Base-by-base conservation (phyloP, 2,888 invertebrate species). In the Hyalella azteca region DNA sequence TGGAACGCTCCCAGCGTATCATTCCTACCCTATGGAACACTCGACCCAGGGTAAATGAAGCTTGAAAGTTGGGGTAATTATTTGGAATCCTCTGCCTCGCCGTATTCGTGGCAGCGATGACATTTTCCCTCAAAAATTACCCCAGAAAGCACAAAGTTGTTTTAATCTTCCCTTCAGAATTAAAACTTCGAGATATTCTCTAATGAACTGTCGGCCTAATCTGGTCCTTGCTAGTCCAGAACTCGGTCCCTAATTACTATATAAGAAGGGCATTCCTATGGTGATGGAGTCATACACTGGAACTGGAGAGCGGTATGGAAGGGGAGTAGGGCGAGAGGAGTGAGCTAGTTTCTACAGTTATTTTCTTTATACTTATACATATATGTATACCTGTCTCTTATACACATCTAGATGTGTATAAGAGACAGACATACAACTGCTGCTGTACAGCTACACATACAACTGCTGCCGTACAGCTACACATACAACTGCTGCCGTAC, bases 201-300 rank as follows among this genome's bases (percentile, higher is more conserved):
- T 66, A 66, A 66, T 66, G 66, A 66, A 66, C 66, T 66, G 66
- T 66, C 66, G 66, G 36, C 29, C 66, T 66, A 66, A 66, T 66
- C 66, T 66, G 32, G 36, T 29, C 29, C 66, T 66, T n/a, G 54
- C 54, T 54, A 54, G 26, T 54, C 54, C 54, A 54, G 54, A 54
- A 66, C 36, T 66, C 36, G 29, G 66, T n/a, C 11, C 66, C 36
- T 66, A 66, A 66, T 66, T 66, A 36, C 66, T 66, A 66, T 66
- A 66, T 66, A 66, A 66, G 36, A 66, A 66, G 66, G 66, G 7
- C 66, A 66, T 66, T 66, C 66, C 36, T 66, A 66, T 66, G 66
- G 66, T 66, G 32, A 66, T 66, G 66, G 66, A 36, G 66, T 36
- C 32, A 5, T 66, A 32, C 66, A 7, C 66, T 9, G 19, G 66